Percentiles rank a stretch among this genome's conserved stretches.
These are phyloP conservation scores for Corynorhinus townsendii DNA, from an alignment of 2,113 vertebrate genomes.

Conservation along the genomic window DNA sequence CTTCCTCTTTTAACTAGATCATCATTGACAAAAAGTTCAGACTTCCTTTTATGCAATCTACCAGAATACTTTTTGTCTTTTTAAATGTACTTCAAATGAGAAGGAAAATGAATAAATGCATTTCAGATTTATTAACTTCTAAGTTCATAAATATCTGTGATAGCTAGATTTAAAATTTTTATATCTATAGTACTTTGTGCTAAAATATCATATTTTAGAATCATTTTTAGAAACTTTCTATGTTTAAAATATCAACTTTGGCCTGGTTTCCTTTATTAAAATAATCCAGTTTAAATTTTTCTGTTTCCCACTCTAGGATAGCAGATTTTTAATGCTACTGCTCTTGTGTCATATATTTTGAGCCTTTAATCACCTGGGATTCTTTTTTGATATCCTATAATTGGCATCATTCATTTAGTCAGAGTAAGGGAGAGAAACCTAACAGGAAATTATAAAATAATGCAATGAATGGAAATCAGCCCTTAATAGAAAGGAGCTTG, in stretches of 20 bases:
- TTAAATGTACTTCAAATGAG: not conserved
- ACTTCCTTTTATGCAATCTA: not conserved
- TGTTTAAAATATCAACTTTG: not conserved
- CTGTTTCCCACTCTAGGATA: not conserved
- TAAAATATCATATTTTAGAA: constrained; percentile 19
- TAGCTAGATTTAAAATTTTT: not conserved
- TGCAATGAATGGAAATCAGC: constrained; percentile 5
- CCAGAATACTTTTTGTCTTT: not conserved
- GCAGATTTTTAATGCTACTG: not conserved
- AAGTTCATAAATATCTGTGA: constrained; percentile 7
- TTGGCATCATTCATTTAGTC: not conserved
- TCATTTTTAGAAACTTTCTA: not conserved
- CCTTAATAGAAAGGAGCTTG: not conserved
- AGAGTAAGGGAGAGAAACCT: not conserved
- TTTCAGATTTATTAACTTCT: not conserved
- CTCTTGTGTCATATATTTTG: not conserved
- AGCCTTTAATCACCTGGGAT: constrained; percentile 13
- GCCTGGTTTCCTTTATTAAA: not conserved
- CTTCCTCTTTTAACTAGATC: not conserved
- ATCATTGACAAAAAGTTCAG: not conserved
- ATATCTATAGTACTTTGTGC: not conserved
- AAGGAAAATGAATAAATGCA: not conserved
- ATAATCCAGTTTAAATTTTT: not conserved
- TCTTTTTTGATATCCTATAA: constrained; percentile 19
- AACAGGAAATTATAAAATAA: constrained; percentile 13